Evolutionary conservation across 2,888 invertebrate species (phyloP).

Genomic region (Mycalesis mineus): DNA sequence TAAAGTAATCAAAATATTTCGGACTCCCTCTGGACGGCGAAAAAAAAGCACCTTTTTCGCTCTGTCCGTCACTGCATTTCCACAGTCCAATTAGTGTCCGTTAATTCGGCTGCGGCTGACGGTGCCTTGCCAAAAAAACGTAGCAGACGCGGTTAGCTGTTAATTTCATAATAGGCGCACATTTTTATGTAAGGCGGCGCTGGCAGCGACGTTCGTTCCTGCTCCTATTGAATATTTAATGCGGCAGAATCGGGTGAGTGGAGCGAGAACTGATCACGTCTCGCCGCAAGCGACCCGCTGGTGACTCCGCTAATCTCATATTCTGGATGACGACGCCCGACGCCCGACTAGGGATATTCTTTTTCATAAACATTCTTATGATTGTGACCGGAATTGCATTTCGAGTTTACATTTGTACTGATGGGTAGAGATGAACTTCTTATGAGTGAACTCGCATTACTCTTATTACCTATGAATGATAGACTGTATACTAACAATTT

Average conservation of each 20-base stretch:
- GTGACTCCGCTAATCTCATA: constrained; percentile 59
- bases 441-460: too few species aligned
- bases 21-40: constrained; percentile 31
- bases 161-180: constrained; percentile 77
- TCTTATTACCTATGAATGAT: too few species aligned
- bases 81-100: constrained; percentile 75
- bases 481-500: too few species aligned
- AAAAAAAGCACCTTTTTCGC: constrained; percentile 53
- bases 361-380: constrained; percentile 43
- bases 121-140: constrained; percentile 63
- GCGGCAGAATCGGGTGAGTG: constrained; percentile 53
- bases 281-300: constrained; percentile 37
- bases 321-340: constrained; percentile 61
- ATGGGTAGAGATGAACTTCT: too few species aligned
- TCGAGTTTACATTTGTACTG: not conserved
- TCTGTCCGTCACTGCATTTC: constrained; percentile 70
- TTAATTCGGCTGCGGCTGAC: constrained; percentile 73
- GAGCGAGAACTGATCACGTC: constrained; percentile 53
- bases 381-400: constrained; percentile 14
- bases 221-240: constrained; percentile 69
- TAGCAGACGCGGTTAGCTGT: constrained; percentile 59
- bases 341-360: constrained; percentile 54
- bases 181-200: constrained; percentile 69
- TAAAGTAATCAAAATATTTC: constrained; percentile 30
- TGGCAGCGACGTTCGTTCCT: constrained; percentile 39